Percentiles rank a stretch among this genome's conserved stretches.
phyloP scores from a whole-genome alignment of 2,113 vertebrate species.

The Crotalus helleri region DNA sequence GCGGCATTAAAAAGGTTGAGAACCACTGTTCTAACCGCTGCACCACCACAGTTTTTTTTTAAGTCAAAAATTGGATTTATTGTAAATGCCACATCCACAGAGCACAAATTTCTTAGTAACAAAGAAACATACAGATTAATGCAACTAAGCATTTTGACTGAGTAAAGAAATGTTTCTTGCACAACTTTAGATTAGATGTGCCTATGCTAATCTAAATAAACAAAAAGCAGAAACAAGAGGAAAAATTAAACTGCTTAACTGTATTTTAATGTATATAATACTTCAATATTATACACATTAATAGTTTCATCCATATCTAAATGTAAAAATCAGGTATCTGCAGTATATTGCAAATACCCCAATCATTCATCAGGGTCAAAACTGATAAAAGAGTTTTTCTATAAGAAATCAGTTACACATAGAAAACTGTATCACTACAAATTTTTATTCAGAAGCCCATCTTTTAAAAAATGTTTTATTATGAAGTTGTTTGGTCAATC shows the following conservation, averaged over 20 bases:
- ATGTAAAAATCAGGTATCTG: constrained; percentile 49
- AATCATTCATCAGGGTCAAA: constrained; percentile 55
- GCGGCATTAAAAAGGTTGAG: no score
- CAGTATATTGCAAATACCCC: constrained; percentile 49
- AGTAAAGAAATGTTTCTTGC: constrained; percentile 65
- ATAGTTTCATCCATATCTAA: constrained; percentile 45
- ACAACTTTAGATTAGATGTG: constrained; percentile 61
- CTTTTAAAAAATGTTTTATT: constrained; percentile 73
- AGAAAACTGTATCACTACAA: constrained; percentile 77
- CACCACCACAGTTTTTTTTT: constrained; percentile 33
- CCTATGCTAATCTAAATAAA: constrained; percentile 64
- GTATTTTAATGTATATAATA: constrained; percentile 70
- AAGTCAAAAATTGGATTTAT: constrained; percentile 62
- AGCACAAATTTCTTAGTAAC: constrained; percentile 65
- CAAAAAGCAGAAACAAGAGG: constrained; percentile 62
- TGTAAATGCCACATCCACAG: constrained; percentile 65
- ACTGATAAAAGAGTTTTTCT: constrained; percentile 53
- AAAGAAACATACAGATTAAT: constrained; percentile 64
- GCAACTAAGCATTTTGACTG: no score
- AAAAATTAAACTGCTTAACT: constrained; percentile 59
- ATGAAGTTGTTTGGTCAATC: constrained; percentile 77
- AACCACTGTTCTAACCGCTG: no score
- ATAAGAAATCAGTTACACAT: constrained; percentile 61
- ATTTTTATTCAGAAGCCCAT: constrained; percentile 78
- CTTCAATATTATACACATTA: constrained; percentile 60